Evolutionary conservation across 2,113 vertebrate genomes (phyloP).

Genomic region (Mystacornis crossleyi): DNA sequence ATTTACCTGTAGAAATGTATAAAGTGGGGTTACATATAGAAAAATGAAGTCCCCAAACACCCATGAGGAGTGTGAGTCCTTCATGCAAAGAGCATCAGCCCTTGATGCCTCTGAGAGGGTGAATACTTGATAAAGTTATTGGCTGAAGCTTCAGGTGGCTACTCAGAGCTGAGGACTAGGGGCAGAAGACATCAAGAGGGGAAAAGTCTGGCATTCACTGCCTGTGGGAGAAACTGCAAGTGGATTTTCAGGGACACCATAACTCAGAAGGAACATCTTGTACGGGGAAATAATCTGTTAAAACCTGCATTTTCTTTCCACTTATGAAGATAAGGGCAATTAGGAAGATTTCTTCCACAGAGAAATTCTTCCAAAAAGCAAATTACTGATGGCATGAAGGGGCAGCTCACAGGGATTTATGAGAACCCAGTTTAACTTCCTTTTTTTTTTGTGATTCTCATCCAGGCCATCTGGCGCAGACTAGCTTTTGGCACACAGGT

Average conservation of each 20-base stretch:
- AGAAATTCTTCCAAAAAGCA: neutral
- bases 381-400: neutral
- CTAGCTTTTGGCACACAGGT: neutral
- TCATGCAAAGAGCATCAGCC: neutral
- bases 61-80: neutral
- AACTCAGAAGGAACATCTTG: neutral
- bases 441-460: neutral
- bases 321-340: neutral
- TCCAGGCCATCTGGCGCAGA: neutral
- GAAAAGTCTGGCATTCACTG: neutral
- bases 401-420: neutral
- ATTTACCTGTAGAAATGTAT: neutral
- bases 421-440: neutral
- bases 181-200: neutral
- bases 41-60: neutral
- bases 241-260: neutral
- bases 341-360: neutral
- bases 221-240: neutral
- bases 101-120: neutral
- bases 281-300: neutral
- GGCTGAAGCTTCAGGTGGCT: neutral
- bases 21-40: neutral
- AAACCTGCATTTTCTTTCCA: neutral
- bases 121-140: neutral
- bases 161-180: neutral